Evolutionary conservation across 2,797 vertebrate species (phyloP).

Genomic region (Pagetopsis macropterus): DNA sequence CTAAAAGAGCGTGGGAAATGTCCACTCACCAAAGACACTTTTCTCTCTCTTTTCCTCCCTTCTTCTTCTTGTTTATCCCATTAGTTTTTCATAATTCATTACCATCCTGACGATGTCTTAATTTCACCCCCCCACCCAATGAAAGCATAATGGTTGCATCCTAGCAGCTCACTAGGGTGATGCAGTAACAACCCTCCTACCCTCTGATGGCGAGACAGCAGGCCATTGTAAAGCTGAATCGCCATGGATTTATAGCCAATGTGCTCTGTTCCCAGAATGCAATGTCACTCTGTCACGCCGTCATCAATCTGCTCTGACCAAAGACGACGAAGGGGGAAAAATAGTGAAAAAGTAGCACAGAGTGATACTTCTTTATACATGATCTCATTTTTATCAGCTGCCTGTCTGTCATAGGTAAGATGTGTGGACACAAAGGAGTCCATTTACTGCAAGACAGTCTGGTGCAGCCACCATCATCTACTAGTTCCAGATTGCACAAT

Average conservation of each 20-base stretch:
- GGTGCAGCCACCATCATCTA: conserved; percentile 45
- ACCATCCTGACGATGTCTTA: conserved; percentile 47
- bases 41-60: conserved; percentile 17
- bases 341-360: conserved; percentile 53
- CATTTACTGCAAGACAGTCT: conserved; percentile 39
- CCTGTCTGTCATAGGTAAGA: conserved; percentile 53
- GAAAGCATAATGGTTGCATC: conserved; percentile 47
- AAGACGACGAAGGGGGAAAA: conserved; percentile 46
- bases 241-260: conserved; percentile 78
- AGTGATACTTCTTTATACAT: conserved; percentile 55
- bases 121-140: conserved; percentile 30
- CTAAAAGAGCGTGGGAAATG: conserved; percentile 73
- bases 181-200: conserved; percentile 69
- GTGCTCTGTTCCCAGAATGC: conserved; percentile 81
- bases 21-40: conserved; percentile 51
- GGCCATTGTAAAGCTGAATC: conserved; percentile 79
- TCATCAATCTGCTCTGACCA: conserved; percentile 77
- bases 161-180: conserved; percentile 69
- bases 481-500: conserved; percentile 63
- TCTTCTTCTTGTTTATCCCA: conserved; percentile 44
- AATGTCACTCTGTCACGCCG: conserved; percentile 73
- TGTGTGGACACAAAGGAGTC: conserved; percentile 35
- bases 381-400: conserved; percentile 66
- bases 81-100: conserved; percentile 72
- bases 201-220: conserved; percentile 77